A percentile compares a stretch with the other conserved stretches of the same genome.
Conservation (phyloP, 2,113 vertebrate genomes). For the Pelobates fuscus region DNA sequence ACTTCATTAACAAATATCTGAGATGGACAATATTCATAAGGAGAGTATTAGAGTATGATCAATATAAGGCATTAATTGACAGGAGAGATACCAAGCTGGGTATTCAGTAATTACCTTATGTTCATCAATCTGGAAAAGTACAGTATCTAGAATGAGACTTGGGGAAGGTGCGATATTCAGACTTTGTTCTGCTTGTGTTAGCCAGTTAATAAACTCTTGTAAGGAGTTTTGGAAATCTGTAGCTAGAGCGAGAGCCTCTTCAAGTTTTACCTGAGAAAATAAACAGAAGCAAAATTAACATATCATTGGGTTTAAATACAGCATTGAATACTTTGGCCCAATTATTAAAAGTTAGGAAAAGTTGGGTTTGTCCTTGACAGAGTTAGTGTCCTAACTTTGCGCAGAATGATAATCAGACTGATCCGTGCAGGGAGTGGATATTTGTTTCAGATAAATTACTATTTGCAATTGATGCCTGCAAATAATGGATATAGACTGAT, state of each 20-base stretch:
- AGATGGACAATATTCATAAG: neutral
- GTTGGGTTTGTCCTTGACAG: too few relatives aligned
- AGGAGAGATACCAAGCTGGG: too few relatives aligned
- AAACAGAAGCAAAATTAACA: neutral
- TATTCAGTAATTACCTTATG: slow-evolving; percentile 80
- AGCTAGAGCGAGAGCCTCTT: slow-evolving; percentile 87
- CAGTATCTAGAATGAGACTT: slow-evolving; percentile 88
- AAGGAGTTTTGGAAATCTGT: slow-evolving; percentile 94
- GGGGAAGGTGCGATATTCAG: slow-evolving; percentile 87
- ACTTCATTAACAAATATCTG: slow-evolving; percentile 98
- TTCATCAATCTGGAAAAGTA: slow-evolving; percentile 95
- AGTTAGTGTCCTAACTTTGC: too few relatives aligned
- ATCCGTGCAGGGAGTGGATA: too few relatives aligned
- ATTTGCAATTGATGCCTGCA: too few relatives aligned
- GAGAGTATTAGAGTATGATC: fast-evolving
- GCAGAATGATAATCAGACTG: too few relatives aligned
- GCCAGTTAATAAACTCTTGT: slow-evolving; percentile 98
- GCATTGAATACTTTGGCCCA: too few relatives aligned
- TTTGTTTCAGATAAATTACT: too few relatives aligned
- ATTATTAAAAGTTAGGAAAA: too few relatives aligned
- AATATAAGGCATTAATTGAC: neutral
- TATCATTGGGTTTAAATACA: too few relatives aligned
- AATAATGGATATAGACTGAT: too few relatives aligned
- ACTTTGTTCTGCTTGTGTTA: slow-evolving; percentile 92
- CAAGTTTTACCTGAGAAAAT: slow-evolving; percentile 82